Conservation (phyloP, 1,140 invertebrate genomes). For the Colletes latitarsis region DNA sequence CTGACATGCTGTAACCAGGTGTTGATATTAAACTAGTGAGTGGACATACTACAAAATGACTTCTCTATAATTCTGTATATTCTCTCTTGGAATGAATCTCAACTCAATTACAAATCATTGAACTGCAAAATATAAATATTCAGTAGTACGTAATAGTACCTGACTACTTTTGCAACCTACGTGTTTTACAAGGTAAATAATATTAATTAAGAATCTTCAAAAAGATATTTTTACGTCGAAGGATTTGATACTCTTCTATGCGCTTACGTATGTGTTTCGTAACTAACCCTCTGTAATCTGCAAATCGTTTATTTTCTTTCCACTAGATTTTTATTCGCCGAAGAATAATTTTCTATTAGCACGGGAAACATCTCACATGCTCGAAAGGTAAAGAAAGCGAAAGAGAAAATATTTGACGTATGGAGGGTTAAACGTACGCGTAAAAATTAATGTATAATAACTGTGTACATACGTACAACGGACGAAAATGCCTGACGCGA, state of each 20-base stretch:
- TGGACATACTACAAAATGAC: no score
- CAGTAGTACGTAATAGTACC: no score
- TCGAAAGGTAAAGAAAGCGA: neutral
- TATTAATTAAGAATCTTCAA: neutral
- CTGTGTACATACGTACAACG: conserved; percentile 34
- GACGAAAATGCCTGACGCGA: conserved; percentile 18
- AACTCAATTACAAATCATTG: no score
- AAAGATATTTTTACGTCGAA: neutral
- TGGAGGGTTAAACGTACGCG: conserved; percentile 2
- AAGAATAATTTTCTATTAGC: neutral
- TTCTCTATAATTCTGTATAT: no score
- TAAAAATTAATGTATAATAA: conserved; percentile 30
- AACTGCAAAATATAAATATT: no score
- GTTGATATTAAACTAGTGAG: no score
- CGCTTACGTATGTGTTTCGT: conserved; percentile 7
- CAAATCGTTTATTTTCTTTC: neutral
- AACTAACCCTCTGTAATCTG: conserved; percentile 16
- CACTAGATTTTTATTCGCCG: neutral
- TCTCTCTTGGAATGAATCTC: no score
- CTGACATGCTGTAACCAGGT: no score
- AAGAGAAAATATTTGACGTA: neutral
- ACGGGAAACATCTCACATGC: neutral
- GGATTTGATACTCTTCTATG: neutral
- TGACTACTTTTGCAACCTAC: no score
- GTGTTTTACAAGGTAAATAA: neutral